A percentile compares a stretch with the other conserved stretches of the same genome.
Evolutionary conservation across 2,113 vertebrate genomes (phyloP).

Genomic region (Dipodomys ordii): DNA sequence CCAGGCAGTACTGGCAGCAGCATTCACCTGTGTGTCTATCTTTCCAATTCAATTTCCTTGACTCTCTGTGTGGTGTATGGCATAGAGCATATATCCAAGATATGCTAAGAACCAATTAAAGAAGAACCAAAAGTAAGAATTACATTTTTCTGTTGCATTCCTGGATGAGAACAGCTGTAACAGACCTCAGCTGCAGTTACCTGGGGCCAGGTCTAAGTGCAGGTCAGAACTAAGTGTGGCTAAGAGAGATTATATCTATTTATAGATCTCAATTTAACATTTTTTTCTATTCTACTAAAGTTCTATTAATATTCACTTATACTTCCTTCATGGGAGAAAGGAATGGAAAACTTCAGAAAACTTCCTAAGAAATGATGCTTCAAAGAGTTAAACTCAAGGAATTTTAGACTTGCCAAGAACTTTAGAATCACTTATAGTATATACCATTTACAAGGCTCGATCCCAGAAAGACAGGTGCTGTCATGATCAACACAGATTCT

Average conservation of each 20-base stretch:
- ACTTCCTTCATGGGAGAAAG: conserved; percentile 22
- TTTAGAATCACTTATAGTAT: background rate
- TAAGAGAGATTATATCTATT: background rate
- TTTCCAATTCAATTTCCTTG: background rate
- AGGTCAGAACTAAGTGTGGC: background rate
- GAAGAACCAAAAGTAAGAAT: background rate
- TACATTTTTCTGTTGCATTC: background rate
- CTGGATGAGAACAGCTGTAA: background rate
- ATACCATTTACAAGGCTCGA: background rate
- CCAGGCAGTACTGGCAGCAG: background rate
- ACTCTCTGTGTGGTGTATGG: background rate
- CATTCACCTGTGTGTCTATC: background rate
- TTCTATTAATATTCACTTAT: background rate
- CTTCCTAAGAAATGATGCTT: background rate
- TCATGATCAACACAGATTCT: background rate
- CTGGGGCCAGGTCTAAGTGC: background rate
- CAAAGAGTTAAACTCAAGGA: background rate
- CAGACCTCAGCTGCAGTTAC: background rate
- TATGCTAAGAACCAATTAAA: too few species aligned
- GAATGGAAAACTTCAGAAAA: background rate
- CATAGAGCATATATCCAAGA: background rate
- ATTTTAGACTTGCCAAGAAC: conserved; percentile 6
- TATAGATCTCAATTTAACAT: background rate
- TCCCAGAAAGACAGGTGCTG: background rate
- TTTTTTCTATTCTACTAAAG: conserved; percentile 39